Evolutionary conservation across 2,797 vertebrate genomes (phyloP).

Genomic region (Carcharodon carcharias): DNA sequence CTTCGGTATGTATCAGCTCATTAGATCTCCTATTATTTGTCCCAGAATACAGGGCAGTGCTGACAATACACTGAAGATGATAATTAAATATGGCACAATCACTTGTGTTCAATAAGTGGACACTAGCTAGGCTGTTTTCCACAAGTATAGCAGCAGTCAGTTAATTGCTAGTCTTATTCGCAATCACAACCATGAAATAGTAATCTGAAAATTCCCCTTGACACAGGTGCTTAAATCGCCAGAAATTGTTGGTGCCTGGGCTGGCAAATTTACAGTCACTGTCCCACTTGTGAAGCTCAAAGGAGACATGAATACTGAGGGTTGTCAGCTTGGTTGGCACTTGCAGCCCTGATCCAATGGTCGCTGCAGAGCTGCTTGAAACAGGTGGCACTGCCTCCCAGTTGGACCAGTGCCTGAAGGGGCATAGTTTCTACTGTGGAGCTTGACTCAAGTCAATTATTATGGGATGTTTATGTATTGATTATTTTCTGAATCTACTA

Average conservation of each 20-base stretch:
- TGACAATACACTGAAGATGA: neutral
- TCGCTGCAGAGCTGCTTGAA: neutral
- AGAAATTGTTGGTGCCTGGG: neutral
- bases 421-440: neutral
- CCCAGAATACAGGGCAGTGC: neutral
- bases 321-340: neutral
- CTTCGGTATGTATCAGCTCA: neutral
- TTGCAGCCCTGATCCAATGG: neutral
- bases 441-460: neutral
- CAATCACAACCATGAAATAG: neutral
- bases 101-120: neutral
- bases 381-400: neutral
- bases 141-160: neutral
- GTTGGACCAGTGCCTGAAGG: neutral
- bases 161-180: neutral
- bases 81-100: neutral
- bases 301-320: neutral
- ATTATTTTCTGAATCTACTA: neutral
- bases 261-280: neutral
- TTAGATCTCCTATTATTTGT: conserved; percentile 6
- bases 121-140: neutral
- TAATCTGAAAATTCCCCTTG: neutral
- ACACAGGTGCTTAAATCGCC: neutral
- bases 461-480: neutral
- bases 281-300: neutral